These are phyloP conservation scores for Hyalella azteca DNA, from an alignment of 2,888 invertebrate genomes.

Conservation along the genomic window DNA sequence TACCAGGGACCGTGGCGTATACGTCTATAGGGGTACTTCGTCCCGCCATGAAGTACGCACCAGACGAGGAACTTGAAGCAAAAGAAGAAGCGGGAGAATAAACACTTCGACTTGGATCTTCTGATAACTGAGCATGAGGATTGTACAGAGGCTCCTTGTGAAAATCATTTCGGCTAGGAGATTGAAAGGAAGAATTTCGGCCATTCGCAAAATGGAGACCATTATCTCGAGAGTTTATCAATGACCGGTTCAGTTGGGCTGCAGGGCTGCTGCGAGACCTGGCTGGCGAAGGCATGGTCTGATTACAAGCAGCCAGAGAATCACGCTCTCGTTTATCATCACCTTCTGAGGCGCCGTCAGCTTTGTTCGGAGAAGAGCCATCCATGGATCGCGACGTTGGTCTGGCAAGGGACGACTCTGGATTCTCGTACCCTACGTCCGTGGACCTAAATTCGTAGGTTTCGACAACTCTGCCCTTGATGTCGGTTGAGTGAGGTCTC, in stretches of 20 bases:
- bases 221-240: background rate
- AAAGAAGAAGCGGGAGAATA: background rate
- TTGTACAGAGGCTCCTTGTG: background rate
- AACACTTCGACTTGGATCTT: background rate
- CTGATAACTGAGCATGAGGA: background rate
- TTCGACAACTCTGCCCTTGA: background rate
- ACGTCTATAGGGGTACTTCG: background rate
- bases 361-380: background rate
- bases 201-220: background rate
- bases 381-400: too few relatives aligned
- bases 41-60: background rate
- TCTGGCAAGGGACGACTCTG: too few relatives aligned
- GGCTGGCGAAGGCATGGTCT: background rate
- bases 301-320: background rate
- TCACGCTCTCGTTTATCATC: background rate
- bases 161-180: background rate
- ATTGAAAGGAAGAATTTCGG: background rate
- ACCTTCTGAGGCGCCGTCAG: background rate
- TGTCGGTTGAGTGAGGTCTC: background rate
- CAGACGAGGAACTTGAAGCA: background rate
- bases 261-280: background rate
- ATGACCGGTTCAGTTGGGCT: background rate
- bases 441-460: background rate
- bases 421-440: background rate
- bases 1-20: conserved; percentile 6